Evolutionary conservation across 2,113 vertebrate species (phyloP).

Genomic region (Nyctereutes procyonoides): DNA sequence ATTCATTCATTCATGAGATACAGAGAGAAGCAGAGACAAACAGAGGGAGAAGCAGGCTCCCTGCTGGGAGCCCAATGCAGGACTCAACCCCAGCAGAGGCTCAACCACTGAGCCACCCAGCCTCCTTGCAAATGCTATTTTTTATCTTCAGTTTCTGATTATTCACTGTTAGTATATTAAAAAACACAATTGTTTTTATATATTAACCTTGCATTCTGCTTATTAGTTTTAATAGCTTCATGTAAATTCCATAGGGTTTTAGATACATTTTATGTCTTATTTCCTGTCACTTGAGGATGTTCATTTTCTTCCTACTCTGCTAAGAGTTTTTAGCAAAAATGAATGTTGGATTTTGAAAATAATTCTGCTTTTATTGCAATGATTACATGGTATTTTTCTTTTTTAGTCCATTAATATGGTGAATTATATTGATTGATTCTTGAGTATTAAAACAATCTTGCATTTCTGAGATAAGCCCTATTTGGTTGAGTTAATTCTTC

Average conservation of each 20-base stretch:
- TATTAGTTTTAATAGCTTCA: not conserved
- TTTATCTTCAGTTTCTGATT: not conserved
- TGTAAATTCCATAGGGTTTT: slow-evolving; percentile 1
- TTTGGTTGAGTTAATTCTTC: not conserved
- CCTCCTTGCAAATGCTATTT: not conserved
- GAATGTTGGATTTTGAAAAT: not conserved
- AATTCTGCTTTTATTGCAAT: not conserved
- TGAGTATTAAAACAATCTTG: not conserved
- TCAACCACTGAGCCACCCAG: too few species aligned
- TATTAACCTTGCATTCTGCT: not conserved
- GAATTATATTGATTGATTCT: not conserved
- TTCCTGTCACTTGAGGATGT: not conserved
- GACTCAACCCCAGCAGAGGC: too few species aligned
- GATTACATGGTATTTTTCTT: not conserved
- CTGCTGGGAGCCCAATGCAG: too few species aligned
- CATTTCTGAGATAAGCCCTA: not conserved
- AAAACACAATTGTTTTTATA: not conserved
- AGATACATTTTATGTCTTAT: not conserved
- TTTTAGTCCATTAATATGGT: not conserved
- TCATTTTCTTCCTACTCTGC: not conserved
- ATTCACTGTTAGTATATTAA: not conserved
- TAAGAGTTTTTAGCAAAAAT: not conserved
- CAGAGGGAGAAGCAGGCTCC: too few species aligned
- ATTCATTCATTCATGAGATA: too few species aligned
- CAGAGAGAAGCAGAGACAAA: too few species aligned